Evolutionary conservation across 2,888 invertebrate genomes (phyloP).

Genomic region (Ariolimax columbianus): DNA sequence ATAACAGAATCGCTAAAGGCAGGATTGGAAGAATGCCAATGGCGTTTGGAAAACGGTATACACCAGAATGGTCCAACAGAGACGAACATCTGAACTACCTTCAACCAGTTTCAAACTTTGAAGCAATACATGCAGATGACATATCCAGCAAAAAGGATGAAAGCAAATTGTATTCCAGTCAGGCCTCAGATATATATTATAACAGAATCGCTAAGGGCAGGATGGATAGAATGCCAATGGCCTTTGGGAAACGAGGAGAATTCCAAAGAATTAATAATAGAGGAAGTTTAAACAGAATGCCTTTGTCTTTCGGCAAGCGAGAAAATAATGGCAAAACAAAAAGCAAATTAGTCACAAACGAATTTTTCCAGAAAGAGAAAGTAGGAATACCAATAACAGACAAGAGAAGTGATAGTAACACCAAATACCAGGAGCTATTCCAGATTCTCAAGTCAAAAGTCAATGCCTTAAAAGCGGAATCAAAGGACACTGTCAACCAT

Average conservation of each 20-base stretch:
- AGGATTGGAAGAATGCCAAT: slow-evolving; percentile 11
- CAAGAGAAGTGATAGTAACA: neutral
- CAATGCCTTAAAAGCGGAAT: neutral
- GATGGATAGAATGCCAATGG: neutral
- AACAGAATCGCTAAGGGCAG: neutral
- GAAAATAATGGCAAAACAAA: neutral
- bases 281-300: slow-evolving; percentile 13
- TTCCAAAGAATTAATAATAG: neutral
- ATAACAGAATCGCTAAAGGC: neutral
- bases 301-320: slow-evolving; percentile 3
- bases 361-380: neutral
- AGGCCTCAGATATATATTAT: too few species aligned
- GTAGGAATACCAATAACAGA: neutral
- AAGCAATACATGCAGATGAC: neutral
- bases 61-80: neutral
- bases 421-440: neutral
- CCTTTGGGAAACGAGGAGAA: neutral
- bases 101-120: neutral
- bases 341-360: neutral
- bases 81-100: neutral
- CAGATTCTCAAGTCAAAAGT: neutral
- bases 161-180: neutral
- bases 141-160: neutral
- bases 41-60: neutral
- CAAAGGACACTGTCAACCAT: neutral